Percentiles rank a stretch among this genome's conserved stretches.
phyloP scores from a whole-genome alignment of 2,888 invertebrate species.

The Acanthococcus lagerstroemiae region DNA sequence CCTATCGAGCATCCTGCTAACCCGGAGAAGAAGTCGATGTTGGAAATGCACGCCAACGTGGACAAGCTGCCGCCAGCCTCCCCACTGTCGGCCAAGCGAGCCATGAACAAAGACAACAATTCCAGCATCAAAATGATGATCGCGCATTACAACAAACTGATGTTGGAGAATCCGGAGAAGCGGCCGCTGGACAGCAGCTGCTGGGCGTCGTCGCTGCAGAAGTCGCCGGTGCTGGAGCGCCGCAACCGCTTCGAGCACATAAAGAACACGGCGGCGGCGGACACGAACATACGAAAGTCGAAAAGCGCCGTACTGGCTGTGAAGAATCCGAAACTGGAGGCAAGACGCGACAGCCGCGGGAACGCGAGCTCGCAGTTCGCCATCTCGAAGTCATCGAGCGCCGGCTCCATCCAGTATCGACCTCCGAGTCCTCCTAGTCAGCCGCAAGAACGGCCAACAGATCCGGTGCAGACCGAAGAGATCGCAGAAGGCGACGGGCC shows the following conservation, averaged over 20 bases:
- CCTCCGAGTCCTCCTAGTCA: background rate
- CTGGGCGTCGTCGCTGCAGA: constrained; percentile 8
- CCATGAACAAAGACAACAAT: constrained; percentile 10
- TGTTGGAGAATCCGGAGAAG: constrained; percentile 40
- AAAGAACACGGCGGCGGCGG: constrained; percentile 39
- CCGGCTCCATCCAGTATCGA: constrained; percentile 39
- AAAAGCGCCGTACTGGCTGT: constrained; percentile 50
- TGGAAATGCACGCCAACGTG: constrained; percentile 11
- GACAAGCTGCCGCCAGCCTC: constrained; percentile 14
- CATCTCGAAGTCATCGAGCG: constrained; percentile 43
- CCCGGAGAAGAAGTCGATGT: background rate
- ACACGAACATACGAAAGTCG: constrained; percentile 55
- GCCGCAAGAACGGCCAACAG: background rate
- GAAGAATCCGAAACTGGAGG: background rate
- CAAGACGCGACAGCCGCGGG: background rate
- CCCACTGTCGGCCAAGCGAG: constrained; percentile 6
- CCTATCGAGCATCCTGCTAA: background rate
- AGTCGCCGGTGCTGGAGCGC: constrained; percentile 23
- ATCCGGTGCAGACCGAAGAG: background rate
- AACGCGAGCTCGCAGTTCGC: constrained; percentile 32
- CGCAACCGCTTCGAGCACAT: constrained; percentile 39
- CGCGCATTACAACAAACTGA: constrained; percentile 56
- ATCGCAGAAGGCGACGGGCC: background rate
- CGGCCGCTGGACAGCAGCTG: constrained; percentile 16
- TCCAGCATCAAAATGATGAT: constrained; percentile 62